Conservation (phyloP, 2,888 invertebrate species). For the Andrena haemorrhoa region DNA sequence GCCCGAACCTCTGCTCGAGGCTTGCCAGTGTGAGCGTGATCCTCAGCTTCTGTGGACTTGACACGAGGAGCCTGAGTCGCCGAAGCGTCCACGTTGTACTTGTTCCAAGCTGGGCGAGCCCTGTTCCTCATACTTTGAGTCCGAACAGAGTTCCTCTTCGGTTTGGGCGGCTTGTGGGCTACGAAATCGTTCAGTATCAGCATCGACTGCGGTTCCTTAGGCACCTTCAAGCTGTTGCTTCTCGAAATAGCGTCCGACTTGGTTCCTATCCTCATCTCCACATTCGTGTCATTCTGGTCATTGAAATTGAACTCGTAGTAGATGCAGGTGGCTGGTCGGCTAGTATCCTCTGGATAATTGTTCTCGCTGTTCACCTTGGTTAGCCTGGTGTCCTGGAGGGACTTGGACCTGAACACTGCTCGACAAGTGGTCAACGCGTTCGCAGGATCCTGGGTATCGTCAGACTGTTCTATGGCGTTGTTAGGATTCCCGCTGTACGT, state of each 20-base stretch:
- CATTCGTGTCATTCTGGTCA: slow-evolving; percentile 64
- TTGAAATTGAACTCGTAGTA: slow-evolving; percentile 80
- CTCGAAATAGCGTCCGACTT: slow-evolving; percentile 68
- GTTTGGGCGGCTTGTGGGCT: slow-evolving; percentile 91
- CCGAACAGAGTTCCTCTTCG: slow-evolving; percentile 82
- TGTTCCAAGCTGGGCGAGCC: slow-evolving; percentile 80
- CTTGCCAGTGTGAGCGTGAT: slow-evolving; percentile 18
- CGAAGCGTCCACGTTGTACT: slow-evolving; percentile 72
- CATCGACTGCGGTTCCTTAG: slow-evolving; percentile 79
- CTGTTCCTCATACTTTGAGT: slow-evolving; percentile 82
- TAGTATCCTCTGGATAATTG: slow-evolving; percentile 70
- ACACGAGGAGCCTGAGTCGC: slow-evolving; percentile 44
- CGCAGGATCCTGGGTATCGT: slow-evolving; percentile 17
- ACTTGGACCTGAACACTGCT: slow-evolving; percentile 83
- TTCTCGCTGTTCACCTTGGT: slow-evolving; percentile 64
- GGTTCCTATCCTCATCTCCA: slow-evolving; percentile 48
- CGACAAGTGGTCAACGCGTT: slow-evolving; percentile 64
- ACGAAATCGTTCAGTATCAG: slow-evolving; percentile 85
- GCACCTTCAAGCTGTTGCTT: slow-evolving; percentile 70
- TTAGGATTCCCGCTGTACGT: slow-evolving; percentile 83
- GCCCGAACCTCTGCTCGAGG: slow-evolving; percentile 24
- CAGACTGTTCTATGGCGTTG: slow-evolving; percentile 65
- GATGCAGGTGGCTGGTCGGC: slow-evolving; percentile 69
- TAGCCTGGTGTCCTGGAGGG: slow-evolving; percentile 84
- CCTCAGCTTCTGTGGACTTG: slow-evolving; percentile 38